Base-by-base conservation (phyloP, 2,888 invertebrate genomes). In the Salpingus planirostris region DNA sequence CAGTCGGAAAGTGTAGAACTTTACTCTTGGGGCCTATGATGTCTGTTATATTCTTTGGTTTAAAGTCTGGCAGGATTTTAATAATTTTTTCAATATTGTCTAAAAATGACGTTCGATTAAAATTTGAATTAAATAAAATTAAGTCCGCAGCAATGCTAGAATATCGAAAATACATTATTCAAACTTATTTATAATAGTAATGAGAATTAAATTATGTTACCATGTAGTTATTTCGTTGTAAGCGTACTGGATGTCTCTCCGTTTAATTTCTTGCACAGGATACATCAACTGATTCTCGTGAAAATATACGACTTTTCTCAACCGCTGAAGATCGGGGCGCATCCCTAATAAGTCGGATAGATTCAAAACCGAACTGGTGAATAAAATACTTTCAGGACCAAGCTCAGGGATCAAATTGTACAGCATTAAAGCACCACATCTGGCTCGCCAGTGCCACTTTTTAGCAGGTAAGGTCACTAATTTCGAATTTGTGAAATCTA, bases 361-460 rank as follows among this genome's bases (percentile, higher is more conserved):
- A 53, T 78, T 82, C 8, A 83, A 56, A 2, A 83, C 78, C 2
- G 78, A 79, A 49, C 80, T 80, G 12, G 75, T 69, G 51, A 84
- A 78, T 15, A 85, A 49, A 23, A 71, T 64, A 44, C 71, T 70
- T 59, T 66, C 72, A 3, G 67, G 60, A 24, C 69, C 66, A 8
- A 68, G 52, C 12, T 49, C 46, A 1, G 79, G 77, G 36, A 84
- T 76, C 11, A 60, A 56, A 50, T 74, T 70, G 2, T 74, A 70
- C 40, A 83, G 66, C 46, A 74, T 69, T 1, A 84, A 59, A 0
- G 81, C 77, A 11, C 78, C 70, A 10, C 78, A 78, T 27, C 83
- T 61, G 0, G 83, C 79, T 33, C 78, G 62, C 84, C 83, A 85
- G 47, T 80, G 83, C 83, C 83, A 85, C 55, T 84, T 84, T 51